These are phyloP conservation scores for Congeria kusceri DNA, from an alignment of 2,888 invertebrate species.

Conservation along the genomic window DNA sequence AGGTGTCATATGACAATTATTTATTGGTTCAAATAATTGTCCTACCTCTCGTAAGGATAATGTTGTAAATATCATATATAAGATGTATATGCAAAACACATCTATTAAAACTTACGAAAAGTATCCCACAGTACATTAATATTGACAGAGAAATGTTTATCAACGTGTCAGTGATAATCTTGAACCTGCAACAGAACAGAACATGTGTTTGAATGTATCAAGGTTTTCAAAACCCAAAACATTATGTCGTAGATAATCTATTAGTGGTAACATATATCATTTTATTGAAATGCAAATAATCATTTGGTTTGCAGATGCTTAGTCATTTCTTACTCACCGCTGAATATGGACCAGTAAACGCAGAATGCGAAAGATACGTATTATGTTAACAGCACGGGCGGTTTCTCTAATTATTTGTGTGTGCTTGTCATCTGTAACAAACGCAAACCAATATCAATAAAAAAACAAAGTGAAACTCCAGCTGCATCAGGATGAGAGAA, in stretches of 20 bases:
- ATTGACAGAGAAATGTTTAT: conserved; percentile 85
- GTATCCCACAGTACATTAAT: conserved; percentile 85
- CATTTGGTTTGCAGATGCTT: background rate
- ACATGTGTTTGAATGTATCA: background rate
- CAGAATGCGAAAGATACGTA: conserved; percentile 54
- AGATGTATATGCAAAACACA: too few species aligned
- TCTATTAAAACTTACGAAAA: conserved; percentile 83
- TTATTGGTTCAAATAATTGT: too few species aligned
- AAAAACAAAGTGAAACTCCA: too few species aligned
- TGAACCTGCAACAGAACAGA: conserved; percentile 49
- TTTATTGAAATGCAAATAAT: too few species aligned
- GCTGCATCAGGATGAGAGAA: too few species aligned
- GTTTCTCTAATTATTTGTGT: background rate
- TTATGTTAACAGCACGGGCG: conserved; percentile 17
- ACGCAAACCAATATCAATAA: too few species aligned
- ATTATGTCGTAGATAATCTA: too few species aligned
- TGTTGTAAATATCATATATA: too few species aligned
- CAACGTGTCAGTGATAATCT: conserved; percentile 54
- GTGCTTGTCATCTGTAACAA: too few species aligned
- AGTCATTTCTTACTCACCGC: conserved; percentile 38
- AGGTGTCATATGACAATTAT: too few species aligned
- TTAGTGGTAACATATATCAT: too few species aligned
- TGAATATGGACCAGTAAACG: conserved; percentile 54
- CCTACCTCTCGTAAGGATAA: too few species aligned
- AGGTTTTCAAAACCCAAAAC: background rate